Percentiles rank a stretch among this genome's conserved stretches.
These are phyloP conservation scores for Python bivittatus DNA, from an alignment of 2,113 vertebrate species.

Conservation along the genomic window DNA sequence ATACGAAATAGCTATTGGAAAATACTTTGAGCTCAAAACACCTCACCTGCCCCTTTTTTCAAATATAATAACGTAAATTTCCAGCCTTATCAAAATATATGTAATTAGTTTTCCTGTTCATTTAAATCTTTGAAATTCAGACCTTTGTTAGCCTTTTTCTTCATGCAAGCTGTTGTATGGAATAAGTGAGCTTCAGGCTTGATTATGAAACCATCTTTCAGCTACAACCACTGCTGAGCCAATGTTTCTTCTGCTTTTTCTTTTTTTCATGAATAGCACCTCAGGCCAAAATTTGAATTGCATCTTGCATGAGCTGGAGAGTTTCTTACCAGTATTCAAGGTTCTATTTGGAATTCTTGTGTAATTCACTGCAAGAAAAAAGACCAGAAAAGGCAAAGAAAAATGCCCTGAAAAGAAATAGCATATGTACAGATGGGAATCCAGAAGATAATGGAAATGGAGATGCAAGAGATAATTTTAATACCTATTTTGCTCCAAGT, in stretches of 20 bases:
- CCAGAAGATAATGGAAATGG: background rate
- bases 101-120: background rate
- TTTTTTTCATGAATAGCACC: slow-evolving; percentile 25
- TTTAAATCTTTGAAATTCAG: background rate
- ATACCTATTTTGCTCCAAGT: background rate
- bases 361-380: background rate
- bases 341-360: background rate
- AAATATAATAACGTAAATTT: background rate
- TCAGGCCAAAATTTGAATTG: background rate
- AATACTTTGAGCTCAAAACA: background rate
- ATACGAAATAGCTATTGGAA: background rate
- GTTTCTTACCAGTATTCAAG: background rate
- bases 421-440: background rate
- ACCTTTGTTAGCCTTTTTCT: background rate
- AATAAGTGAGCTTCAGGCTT: slow-evolving; percentile 12
- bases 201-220: slow-evolving; percentile 23
- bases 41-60: background rate
- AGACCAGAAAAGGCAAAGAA: background rate
- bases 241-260: background rate
- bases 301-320: background rate
- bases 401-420: background rate
- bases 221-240: background rate
- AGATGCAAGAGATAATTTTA: background rate
- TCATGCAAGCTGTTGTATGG: background rate
- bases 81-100: background rate